Base-by-base conservation (phyloP, 2,888 invertebrate species). In the Melanchra persicariae region DNA sequence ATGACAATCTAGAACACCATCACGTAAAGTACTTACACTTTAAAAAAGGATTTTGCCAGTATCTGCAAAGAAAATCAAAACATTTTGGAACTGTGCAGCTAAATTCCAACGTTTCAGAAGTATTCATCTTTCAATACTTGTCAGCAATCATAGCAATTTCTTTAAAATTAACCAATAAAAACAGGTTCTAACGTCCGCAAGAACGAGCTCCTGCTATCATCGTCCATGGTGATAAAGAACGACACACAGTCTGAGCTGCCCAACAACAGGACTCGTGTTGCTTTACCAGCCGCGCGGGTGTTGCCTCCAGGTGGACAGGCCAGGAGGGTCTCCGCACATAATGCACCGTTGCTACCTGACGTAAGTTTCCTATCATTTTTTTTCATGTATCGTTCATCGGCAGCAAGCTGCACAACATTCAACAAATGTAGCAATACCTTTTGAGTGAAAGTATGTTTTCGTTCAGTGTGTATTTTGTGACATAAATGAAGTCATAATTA, bases 201-300 rank as follows among this genome's bases (percentile, higher is more conserved):
- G 88, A 97, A 97, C 83, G 97, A 97, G 84, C 91, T 97, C 10
- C 94, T 97, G 10, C 93, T 97, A 54, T 96, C 96, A 52, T 96
- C 97, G 8, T 96, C 97, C 10, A 96, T 96, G 88, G 96, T 97
- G 77, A 98, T 98, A 85, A 97, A 98, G 89, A 98, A 98, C 89
- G 97, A 98, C 88, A 98, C 98, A 1, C 98, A 98, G 88, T 97
- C 97, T 40, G 98, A 97, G 86, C 92, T 97, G 51, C 97, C 97
- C 10, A 97, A 97, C 91, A 97, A 97, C 71, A 83, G 95, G 19
- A 70, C 91, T 5, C 89, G 93, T 6, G 85, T 89, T 1, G 93
- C 93, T 66, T 82, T 93, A 6, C 93, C 94, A 0, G 90, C 93
- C 3, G 91, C 94, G 0, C 87, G 93, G 55, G 95, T 94, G 0